phyloP scores from a whole-genome alignment of 2,797 vertebrate genomes.

The Tangara arthus region DNA sequence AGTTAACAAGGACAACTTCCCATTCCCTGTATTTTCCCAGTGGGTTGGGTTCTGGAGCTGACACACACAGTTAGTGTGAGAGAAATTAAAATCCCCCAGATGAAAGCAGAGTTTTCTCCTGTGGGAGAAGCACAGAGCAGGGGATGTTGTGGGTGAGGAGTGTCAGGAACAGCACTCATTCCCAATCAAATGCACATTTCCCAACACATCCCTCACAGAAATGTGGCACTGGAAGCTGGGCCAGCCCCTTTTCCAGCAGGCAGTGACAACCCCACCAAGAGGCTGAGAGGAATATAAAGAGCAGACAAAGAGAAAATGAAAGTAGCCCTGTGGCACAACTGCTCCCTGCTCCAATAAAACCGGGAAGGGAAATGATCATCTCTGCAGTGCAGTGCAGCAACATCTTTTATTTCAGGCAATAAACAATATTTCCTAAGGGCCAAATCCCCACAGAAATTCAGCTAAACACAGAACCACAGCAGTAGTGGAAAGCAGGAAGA shows the following conservation, averaged over 20 bases:
- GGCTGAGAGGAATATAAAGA: not conserved
- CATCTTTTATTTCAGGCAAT: not conserved
- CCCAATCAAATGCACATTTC: not conserved
- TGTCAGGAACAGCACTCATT: not conserved
- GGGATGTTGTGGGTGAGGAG: not conserved
- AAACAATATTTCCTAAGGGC: not conserved
- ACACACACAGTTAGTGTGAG: accelerated
- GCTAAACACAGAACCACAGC: not conserved
- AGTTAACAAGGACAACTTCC: not conserved
- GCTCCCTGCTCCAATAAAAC: not conserved
- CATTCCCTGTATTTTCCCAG: not conserved
- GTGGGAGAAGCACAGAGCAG: not conserved
- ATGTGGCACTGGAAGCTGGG: not conserved
- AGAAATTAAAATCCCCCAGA: not conserved
- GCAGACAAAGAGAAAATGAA: not conserved
- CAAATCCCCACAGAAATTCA: not conserved
- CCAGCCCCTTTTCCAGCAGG: not conserved
- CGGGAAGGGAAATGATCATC: not conserved
- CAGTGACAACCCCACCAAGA: not conserved
- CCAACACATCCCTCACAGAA: not conserved
- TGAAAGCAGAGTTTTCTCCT: not conserved
- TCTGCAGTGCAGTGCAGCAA: not conserved
- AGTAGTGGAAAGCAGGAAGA: accelerated
- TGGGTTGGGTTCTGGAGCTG: not conserved
- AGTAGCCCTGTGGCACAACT: not conserved